These are phyloP conservation scores for Eristalis intricaria DNA, from an alignment of 2,888 invertebrate genomes.

Conservation along the genomic window DNA sequence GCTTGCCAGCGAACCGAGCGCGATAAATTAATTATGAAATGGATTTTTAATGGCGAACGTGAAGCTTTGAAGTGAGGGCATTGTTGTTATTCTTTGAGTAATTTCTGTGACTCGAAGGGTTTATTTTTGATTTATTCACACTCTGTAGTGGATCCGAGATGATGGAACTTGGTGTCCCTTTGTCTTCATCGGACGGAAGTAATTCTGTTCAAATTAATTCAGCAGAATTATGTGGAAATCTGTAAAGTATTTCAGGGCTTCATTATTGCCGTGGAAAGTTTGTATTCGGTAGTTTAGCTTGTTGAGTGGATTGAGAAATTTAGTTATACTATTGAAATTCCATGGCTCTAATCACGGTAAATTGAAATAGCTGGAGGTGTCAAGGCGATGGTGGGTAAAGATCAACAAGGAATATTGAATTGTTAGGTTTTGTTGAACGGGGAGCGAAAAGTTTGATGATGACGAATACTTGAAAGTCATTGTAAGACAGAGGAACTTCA, in stretches of 20 bases:
- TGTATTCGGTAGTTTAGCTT: background rate
- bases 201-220: slow-evolving; percentile 18
- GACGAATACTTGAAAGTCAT: too few relatives aligned
- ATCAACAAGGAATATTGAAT: background rate
- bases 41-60: slow-evolving; percentile 24
- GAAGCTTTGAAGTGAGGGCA: slow-evolving; percentile 23
- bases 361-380: background rate
- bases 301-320: background rate
- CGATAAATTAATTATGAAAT: slow-evolving; percentile 38
- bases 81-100: slow-evolving; percentile 19
- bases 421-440: background rate
- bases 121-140: slow-evolving; percentile 35
- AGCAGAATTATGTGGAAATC: slow-evolving; percentile 1
- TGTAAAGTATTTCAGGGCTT: background rate
- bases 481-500: too few relatives aligned
- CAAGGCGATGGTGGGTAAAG: background rate
- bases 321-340: slow-evolving; percentile 4
- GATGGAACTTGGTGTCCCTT: background rate
- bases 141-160: slow-evolving; percentile 1
- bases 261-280: background rate
- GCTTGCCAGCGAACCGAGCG: slow-evolving; percentile 1
- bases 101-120: slow-evolving; percentile 32
- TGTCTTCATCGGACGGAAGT: slow-evolving; percentile 12
- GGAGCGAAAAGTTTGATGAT: too few relatives aligned
- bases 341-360: background rate